Percentiles rank a stretch among this genome's conserved stretches.
Conservation (phyloP, 2,888 invertebrate species). For the Ophioninae sp. region DNA sequence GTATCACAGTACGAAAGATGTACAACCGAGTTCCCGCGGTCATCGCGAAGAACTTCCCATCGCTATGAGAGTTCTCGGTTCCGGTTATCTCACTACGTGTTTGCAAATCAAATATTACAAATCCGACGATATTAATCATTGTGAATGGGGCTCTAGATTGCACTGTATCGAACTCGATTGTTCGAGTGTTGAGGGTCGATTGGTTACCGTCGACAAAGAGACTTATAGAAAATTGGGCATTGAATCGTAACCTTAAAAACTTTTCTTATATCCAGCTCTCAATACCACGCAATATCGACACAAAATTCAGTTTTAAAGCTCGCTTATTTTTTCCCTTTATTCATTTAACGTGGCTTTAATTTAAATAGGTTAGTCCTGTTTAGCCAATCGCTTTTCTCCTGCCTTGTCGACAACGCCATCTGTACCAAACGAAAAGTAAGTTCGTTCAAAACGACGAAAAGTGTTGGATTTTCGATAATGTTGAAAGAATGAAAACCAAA, state of each 20-base stretch:
- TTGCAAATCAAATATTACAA: slow-evolving; percentile 83
- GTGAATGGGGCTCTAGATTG: slow-evolving; percentile 82
- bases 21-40: slow-evolving; percentile 80
- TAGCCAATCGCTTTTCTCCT: too few relatives aligned
- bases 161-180: slow-evolving; percentile 83
- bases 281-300: too few relatives aligned
- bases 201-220: slow-evolving; percentile 81
- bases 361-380: too few relatives aligned
- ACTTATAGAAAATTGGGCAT: slow-evolving; percentile 81
- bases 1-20: slow-evolving; percentile 81
- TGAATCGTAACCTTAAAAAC: slow-evolving; percentile 70
- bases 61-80: slow-evolving; percentile 81
- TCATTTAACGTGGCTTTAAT: too few relatives aligned
- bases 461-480: neutral
- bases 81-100: slow-evolving; percentile 81
- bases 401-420: too few relatives aligned
- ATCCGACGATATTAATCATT: slow-evolving; percentile 82
- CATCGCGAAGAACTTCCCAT: slow-evolving; percentile 81
- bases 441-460: too few relatives aligned
- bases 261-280: too few relatives aligned
- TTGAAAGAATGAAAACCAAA: neutral
- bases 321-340: too few relatives aligned
- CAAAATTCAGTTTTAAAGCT: too few relatives aligned
- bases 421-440: too few relatives aligned
- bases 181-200: slow-evolving; percentile 80